Evolutionary conservation across 2,113 vertebrate species (phyloP).

Genomic region (Raja brachyura): DNA sequence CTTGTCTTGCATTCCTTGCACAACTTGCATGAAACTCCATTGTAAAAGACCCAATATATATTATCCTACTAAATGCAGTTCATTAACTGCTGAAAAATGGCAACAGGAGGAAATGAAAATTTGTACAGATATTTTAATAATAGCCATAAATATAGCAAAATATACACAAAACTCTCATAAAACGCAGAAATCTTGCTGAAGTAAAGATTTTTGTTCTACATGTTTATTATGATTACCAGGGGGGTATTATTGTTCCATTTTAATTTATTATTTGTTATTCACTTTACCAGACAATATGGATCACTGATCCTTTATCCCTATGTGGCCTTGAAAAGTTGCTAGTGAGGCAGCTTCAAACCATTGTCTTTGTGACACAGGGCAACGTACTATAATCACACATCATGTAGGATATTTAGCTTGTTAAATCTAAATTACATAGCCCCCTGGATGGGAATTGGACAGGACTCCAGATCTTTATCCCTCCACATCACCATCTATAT

Average conservation of each 20-base stretch:
- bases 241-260: neutral
- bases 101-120: neutral
- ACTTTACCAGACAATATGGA: too few relatives aligned
- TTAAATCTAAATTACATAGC: too few relatives aligned
- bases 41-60: neutral
- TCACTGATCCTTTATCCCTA: too few relatives aligned
- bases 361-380: too few relatives aligned
- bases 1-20: neutral
- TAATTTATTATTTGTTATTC: too few relatives aligned
- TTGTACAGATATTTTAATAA: neutral
- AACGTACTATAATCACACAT: too few relatives aligned
- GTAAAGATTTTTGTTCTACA: neutral
- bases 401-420: too few relatives aligned
- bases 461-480: too few relatives aligned
- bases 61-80: neutral
- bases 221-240: neutral
- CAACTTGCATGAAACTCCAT: neutral
- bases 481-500: too few relatives aligned
- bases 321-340: too few relatives aligned
- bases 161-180: neutral
- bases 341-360: too few relatives aligned
- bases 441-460: too few relatives aligned
- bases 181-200: neutral
- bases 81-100: neutral
- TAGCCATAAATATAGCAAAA: neutral